Conservation (phyloP, 2,113 vertebrate species). For the Ovis aries region DNA sequence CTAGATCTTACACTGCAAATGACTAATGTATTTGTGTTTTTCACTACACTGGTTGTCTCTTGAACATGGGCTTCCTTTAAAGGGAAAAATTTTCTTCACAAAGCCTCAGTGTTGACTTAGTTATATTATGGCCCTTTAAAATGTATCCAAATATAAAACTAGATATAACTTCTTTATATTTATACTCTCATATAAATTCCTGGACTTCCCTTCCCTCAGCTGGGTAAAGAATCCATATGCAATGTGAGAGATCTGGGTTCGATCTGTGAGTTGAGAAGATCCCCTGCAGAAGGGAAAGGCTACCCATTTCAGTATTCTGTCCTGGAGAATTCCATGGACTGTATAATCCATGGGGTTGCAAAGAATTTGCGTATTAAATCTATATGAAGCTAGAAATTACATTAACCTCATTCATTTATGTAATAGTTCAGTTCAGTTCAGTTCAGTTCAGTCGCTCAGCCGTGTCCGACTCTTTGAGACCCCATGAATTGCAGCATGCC, state of each 20-base stretch:
- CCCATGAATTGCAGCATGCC: no score
- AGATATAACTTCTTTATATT: not conserved
- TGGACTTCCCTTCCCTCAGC: not conserved
- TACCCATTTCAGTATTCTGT: not conserved
- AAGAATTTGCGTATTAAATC: not conserved
- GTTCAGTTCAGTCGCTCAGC: no score
- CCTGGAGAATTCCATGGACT: not conserved
- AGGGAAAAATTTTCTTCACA: not conserved
- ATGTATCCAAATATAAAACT: not conserved
- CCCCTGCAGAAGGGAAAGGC: not conserved
- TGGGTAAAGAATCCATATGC: not conserved
- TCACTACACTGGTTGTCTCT: not conserved
- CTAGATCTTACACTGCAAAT: not conserved
- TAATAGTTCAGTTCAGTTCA: not conserved
- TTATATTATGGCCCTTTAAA: not conserved
- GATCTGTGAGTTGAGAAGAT: not conserved
- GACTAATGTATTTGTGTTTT: not conserved
- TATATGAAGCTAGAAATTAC: not conserved
- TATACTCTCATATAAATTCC: not conserved
- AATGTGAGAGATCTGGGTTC: not conserved
- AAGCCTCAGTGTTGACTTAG: not conserved
- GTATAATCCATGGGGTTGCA: not conserved
- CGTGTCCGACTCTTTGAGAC: no score
- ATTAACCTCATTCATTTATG: not conserved
- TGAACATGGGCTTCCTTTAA: not conserved